Conservation (phyloP, 1,140 invertebrate genomes). For the Triops cancriformis region DNA sequence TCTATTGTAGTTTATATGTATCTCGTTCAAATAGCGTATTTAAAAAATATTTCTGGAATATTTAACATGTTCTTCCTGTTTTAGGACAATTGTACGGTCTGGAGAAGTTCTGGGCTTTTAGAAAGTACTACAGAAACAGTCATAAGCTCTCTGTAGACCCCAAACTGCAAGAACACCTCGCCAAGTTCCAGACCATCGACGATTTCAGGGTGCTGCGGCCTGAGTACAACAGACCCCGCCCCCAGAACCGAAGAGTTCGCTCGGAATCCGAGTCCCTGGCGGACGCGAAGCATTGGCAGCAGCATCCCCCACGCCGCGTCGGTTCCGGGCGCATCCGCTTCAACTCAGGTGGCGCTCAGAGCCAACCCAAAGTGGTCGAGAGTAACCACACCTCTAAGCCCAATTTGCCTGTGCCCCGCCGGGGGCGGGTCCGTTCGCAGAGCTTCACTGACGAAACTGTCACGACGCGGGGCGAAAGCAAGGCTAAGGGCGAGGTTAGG, state of each 20-base stretch:
- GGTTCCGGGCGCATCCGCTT: slow-evolving; percentile 20
- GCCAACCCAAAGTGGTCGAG: neutral
- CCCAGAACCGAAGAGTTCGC: slow-evolving; percentile 16
- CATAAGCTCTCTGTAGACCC: slow-evolving; percentile 68
- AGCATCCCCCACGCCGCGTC: slow-evolving; percentile 10
- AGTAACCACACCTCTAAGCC: neutral
- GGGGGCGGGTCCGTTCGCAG: slow-evolving; percentile 16
- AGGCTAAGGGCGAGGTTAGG: neutral
- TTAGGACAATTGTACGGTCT: slow-evolving; percentile 93
- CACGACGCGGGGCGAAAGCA: neutral
- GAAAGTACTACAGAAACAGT: slow-evolving; percentile 66
- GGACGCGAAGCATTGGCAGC: slow-evolving; percentile 11
- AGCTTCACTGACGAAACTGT: slow-evolving; percentile 16
- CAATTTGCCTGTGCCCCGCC: neutral
- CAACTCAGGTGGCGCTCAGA: slow-evolving; percentile 15
- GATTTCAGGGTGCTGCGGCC: slow-evolving; percentile 56
- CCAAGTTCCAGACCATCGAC: slow-evolving; percentile 87
- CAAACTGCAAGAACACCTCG: slow-evolving; percentile 66
- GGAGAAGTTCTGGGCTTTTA: slow-evolving; percentile 98
- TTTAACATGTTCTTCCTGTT: slow-evolving; percentile 32
- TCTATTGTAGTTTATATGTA: too few species aligned
- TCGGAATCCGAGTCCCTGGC: slow-evolving; percentile 26
- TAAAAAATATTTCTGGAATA: too few species aligned
- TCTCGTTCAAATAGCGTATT: too few species aligned
- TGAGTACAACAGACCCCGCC: neutral